These are phyloP conservation scores for Trichosurus vulpecula DNA, from an alignment of 2,797 vertebrate species.

Conservation along the genomic window DNA sequence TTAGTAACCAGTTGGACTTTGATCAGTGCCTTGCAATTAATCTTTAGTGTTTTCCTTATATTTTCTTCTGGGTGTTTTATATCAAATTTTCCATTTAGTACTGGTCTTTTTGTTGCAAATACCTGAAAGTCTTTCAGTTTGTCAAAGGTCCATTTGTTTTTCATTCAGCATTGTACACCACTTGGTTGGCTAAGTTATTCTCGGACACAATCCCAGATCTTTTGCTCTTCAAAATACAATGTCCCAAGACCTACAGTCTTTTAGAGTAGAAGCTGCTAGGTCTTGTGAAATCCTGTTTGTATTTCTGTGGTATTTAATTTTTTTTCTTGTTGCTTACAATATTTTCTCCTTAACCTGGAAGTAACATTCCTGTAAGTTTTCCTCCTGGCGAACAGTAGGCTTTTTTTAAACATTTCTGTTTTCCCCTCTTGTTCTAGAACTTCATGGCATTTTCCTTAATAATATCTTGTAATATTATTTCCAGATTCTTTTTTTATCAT, in stretches of 20 bases:
- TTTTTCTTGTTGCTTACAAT: background rate
- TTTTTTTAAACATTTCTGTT: background rate
- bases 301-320: background rate
- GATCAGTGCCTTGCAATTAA: background rate
- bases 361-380: background rate
- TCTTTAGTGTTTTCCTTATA: background rate
- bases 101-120: background rate
- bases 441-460: background rate
- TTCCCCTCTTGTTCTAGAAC: background rate
- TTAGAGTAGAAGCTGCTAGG: background rate
- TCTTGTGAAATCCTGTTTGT: background rate
- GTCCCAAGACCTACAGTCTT: background rate
- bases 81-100: background rate
- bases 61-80: background rate
- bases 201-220: background rate
- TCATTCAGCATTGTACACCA: background rate
- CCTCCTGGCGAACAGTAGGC: background rate
- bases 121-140: background rate
- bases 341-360: background rate
- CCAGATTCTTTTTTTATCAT: background rate
- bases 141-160: too few species aligned
- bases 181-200: background rate
- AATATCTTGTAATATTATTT: background rate
- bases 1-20: background rate
- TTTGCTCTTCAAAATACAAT: background rate